Evolutionary conservation across 2,113 vertebrate species (phyloP).

Genomic region (Psammodynastes pulverulentus): DNA sequence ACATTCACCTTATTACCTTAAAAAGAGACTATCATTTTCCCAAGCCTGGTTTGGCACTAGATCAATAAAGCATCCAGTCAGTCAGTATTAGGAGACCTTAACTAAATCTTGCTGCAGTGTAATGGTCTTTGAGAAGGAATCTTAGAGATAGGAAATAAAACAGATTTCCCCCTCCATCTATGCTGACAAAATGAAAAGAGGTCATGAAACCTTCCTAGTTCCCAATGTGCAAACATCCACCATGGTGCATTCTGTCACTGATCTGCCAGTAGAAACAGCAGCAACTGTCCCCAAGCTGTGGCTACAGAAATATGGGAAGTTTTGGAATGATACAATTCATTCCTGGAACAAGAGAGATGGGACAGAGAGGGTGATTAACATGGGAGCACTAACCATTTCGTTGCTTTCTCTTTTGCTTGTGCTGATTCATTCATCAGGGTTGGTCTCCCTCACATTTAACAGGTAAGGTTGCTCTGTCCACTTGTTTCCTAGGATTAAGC

Average conservation of each 20-base stretch:
- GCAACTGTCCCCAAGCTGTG: too few relatives aligned
- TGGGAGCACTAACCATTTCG: too few relatives aligned
- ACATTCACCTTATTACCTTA: not conserved
- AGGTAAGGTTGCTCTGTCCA: not conserved
- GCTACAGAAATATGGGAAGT: not conserved
- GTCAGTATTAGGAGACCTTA: conserved; percentile 33
- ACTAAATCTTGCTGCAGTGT: conserved; percentile 7
- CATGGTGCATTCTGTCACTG: too few relatives aligned
- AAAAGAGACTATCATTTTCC: not conserved
- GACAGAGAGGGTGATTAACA: too few relatives aligned
- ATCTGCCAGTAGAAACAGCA: not conserved
- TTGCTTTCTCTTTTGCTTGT: too few relatives aligned
- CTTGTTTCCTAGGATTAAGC: not conserved
- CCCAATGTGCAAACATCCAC: not conserved
- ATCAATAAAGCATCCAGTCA: conserved; percentile 39
- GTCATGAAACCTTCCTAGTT: not conserved
- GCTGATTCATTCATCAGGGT: not conserved
- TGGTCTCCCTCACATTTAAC: not conserved
- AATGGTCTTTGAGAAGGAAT: too few relatives aligned
- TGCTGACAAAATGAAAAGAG: not conserved
- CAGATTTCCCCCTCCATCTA: not conserved
- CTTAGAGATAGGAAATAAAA: not conserved
- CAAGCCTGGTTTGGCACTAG: conserved; percentile 1
- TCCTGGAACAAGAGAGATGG: too few relatives aligned
- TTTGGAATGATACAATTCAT: not conserved